Conservation (phyloP, 2,113 vertebrate genomes). For the Azemiops feae region DNA sequence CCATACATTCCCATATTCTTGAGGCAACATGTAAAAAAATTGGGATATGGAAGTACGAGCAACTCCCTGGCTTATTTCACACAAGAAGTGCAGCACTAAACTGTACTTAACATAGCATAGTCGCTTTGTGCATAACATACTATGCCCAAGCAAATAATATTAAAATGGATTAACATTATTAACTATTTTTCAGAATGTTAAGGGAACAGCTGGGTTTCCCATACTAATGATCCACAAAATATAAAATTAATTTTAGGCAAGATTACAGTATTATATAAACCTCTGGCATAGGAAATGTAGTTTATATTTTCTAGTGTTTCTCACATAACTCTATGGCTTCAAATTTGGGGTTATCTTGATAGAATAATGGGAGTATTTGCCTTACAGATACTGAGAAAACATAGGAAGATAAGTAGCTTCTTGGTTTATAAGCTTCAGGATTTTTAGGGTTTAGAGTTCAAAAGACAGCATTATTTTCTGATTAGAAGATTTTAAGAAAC, state of each 20-base stretch:
- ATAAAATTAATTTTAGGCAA: neutral
- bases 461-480: neutral
- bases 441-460: neutral
- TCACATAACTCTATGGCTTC: neutral
- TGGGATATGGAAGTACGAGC: neutral
- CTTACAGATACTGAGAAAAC: neutral
- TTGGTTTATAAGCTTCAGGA: neutral
- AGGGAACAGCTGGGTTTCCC: neutral
- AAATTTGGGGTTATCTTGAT: neutral
- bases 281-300: neutral
- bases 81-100: neutral
- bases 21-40: neutral
- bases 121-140: neutral
- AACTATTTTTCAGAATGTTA: neutral
- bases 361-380: neutral
- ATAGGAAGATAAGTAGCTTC: neutral
- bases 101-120: neutral
- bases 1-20: neutral
- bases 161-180: neutral
- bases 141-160: neutral
- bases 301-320: neutral
- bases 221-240: neutral
- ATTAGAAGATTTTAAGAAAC: neutral
- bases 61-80: neutral
- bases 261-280: neutral